phyloP scores from a whole-genome alignment of 2,888 invertebrate species.

The Drosophila colorata region DNA sequence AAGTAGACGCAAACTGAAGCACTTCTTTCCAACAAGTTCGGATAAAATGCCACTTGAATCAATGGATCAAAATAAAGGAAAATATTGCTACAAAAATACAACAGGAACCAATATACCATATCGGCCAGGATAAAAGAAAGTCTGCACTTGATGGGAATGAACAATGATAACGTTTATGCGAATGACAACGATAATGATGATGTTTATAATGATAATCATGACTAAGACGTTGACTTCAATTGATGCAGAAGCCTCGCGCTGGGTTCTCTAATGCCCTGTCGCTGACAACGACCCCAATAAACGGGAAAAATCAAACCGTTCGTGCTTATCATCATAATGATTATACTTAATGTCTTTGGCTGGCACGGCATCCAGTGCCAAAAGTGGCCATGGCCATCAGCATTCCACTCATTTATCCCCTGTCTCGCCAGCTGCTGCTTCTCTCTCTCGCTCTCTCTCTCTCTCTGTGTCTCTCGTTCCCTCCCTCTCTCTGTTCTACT shows the following conservation, averaged over 20 bases:
- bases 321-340: slow-evolving; percentile 79
- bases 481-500: slow-evolving; percentile 1
- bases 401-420: slow-evolving; percentile 23
- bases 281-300: slow-evolving; percentile 66
- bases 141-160: slow-evolving; percentile 37
- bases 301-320: slow-evolving; percentile 71
- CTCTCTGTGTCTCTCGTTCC: background rate
- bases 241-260: background rate
- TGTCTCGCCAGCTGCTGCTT: slow-evolving; percentile 9
- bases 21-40: slow-evolving; percentile 1
- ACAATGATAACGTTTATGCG: slow-evolving; percentile 26
- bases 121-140: slow-evolving; percentile 16
- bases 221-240: slow-evolving; percentile 30
- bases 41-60: slow-evolving; percentile 25
- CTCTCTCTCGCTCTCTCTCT: background rate
- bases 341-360: slow-evolving; percentile 68
- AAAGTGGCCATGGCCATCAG: slow-evolving; percentile 48
- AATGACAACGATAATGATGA: slow-evolving; percentile 22
- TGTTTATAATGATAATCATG: slow-evolving; percentile 7
- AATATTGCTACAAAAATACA: slow-evolving; percentile 24
- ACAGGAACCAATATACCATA: background rate
- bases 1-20: background rate
- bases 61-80: slow-evolving; percentile 31
- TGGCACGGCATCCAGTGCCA: slow-evolving; percentile 36
- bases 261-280: slow-evolving; percentile 51